These are phyloP conservation scores for Drosophila insularis DNA, from an alignment of 1,140 invertebrate genomes.

Conservation along the genomic window DNA sequence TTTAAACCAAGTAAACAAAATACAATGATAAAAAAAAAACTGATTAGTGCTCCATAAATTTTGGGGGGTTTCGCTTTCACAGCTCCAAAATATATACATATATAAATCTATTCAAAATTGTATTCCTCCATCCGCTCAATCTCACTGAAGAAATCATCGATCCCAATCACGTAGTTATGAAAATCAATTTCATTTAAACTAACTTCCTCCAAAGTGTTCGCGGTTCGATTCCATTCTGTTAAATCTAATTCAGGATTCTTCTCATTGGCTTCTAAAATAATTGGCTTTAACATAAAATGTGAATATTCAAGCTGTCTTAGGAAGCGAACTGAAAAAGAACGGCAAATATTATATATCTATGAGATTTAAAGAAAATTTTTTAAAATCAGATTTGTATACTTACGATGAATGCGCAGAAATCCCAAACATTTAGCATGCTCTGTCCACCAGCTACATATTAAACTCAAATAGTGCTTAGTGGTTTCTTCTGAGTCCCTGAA, in stretches of 20 bases:
- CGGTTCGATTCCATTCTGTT: conserved; percentile 58
- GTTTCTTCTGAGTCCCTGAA: conserved; percentile 75
- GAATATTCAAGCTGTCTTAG: conserved; percentile 55
- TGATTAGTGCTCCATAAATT: not conserved
- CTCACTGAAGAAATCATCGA: conserved; percentile 35
- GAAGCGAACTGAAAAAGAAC: conserved; percentile 50
- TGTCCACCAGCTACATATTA: conserved; percentile 72
- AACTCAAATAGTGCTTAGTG: conserved; percentile 68
- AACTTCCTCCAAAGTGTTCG: conserved; percentile 36
- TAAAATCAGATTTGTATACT: conserved; percentile 7
- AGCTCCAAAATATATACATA: not conserved
- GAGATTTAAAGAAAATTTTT: too few species aligned
- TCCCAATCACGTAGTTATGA: not conserved
- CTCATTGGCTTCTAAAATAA: conserved; percentile 57
- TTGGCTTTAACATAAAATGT: conserved; percentile 69
- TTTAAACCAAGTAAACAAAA: not conserved
- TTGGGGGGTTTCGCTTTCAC: too few species aligned
- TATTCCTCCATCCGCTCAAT: conserved; percentile 20
- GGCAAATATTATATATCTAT: too few species aligned
- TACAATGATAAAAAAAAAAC: not conserved
- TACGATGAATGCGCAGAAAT: conserved; percentile 64
- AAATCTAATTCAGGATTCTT: conserved; percentile 54
- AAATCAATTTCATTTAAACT: not conserved
- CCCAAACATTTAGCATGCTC: conserved; percentile 44
- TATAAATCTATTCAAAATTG: conserved; percentile 27